phyloP scores from a whole-genome alignment of 2,113 vertebrate species.

The Melanerpes aurifrons region DNA sequence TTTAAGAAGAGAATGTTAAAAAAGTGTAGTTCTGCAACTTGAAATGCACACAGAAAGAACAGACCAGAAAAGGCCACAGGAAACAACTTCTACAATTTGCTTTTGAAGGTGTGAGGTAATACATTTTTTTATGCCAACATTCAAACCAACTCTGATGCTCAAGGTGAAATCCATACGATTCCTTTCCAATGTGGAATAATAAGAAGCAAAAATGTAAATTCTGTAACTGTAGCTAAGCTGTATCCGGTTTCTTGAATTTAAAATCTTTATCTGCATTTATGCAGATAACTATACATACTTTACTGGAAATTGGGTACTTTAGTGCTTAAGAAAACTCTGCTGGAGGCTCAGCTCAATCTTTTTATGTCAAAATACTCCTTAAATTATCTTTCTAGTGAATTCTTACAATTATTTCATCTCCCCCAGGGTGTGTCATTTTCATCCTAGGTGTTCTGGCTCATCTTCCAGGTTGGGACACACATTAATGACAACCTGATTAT shows the following conservation, averaged over 20 bases:
- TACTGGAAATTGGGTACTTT: background rate
- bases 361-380: background rate
- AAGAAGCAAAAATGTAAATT: background rate
- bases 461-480: background rate
- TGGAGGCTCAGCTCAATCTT: background rate
- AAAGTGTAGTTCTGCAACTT: background rate
- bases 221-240: background rate
- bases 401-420: background rate
- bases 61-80: background rate
- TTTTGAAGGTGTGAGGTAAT: background rate
- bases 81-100: background rate
- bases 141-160: background rate
- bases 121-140: background rate
- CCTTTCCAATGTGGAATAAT: background rate
- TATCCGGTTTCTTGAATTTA: background rate
- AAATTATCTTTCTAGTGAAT: background rate
- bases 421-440: background rate
- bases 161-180: background rate
- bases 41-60: background rate
- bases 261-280: background rate
- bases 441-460: conserved; percentile 26
- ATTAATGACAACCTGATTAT: background rate
- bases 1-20: background rate
- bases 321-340: background rate
- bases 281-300: background rate